Evolutionary conservation across 1,140 invertebrate genomes (phyloP).

Genomic region (Euwallacea similis): DNA sequence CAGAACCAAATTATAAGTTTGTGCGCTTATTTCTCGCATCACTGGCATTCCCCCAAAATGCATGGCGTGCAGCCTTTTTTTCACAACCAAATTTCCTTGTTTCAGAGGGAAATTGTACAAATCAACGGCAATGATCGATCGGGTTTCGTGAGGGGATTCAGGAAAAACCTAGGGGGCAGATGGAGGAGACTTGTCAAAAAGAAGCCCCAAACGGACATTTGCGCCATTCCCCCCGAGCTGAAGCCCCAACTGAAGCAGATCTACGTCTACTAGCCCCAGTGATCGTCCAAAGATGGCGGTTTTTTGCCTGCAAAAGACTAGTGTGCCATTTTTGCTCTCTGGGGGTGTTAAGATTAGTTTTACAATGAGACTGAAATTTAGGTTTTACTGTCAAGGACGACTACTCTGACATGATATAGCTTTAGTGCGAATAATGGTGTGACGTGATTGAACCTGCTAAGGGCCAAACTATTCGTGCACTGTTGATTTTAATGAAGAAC

Average conservation of each 20-base stretch:
- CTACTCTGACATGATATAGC: constrained; percentile 3
- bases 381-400: constrained; percentile 7
- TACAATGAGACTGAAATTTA: constrained; percentile 30
- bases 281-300: not conserved
- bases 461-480: not conserved
- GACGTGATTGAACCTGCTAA: not conserved
- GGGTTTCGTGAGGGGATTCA: constrained; percentile 74
- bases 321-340: constrained; percentile 2
- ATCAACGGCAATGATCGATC: constrained; percentile 68
- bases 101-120: constrained; percentile 76
- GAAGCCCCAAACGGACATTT: constrained; percentile 76
- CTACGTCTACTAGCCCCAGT: constrained; percentile 71
- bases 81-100: constrained; percentile 45
- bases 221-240: constrained; percentile 81
- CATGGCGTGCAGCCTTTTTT: no score
- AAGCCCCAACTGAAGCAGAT: constrained; percentile 86
- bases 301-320: not conserved
- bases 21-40: no score
- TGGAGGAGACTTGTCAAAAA: constrained; percentile 79
- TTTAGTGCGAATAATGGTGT: constrained; percentile 2
- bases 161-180: constrained; percentile 78
- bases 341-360: constrained; percentile 3
- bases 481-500: not conserved
- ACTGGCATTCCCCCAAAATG: no score
- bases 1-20: no score